Percentiles rank a stretch among this genome's conserved stretches.
Evolutionary conservation across 2,113 vertebrate species (phyloP).

Genomic region (Burhinus bistriatus): DNA sequence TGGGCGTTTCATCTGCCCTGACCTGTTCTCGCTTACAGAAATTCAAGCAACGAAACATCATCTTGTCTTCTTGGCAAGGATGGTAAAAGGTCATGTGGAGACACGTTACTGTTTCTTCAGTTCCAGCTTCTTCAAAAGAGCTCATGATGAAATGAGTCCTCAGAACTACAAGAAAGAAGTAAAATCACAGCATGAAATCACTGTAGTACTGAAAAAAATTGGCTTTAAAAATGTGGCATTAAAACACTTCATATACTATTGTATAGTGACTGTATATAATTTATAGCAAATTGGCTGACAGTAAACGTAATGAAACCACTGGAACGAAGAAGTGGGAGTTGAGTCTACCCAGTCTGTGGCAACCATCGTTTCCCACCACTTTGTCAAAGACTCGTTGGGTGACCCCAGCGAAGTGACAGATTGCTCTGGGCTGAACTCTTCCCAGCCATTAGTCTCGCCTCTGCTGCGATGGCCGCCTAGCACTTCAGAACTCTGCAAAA

Average conservation of each 20-base stretch:
- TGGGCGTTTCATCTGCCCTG: constrained; percentile 73
- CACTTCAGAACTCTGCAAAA: not conserved
- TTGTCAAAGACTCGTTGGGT: not conserved
- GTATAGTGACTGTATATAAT: accelerated
- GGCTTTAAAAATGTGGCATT: not conserved
- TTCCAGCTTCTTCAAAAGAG: constrained; percentile 76
- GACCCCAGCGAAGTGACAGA: too few species aligned
- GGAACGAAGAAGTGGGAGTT: not conserved
- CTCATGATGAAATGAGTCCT: not conserved
- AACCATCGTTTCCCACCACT: not conserved
- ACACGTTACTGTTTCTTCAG: constrained; percentile 82
- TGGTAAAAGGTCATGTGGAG: constrained; percentile 85
- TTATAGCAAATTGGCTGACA: not conserved
- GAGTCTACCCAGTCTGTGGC: not conserved
- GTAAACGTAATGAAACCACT: not conserved
- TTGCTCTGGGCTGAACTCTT: not conserved
- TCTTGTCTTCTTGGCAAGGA: constrained; percentile 71
- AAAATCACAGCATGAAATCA: not conserved
- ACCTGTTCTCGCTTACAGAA: constrained; percentile 59
- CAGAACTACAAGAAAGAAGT: not conserved
- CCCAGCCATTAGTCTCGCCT: accelerated
- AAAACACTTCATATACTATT: too few species aligned
- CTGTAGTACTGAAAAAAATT: accelerated
- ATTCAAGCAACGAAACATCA: constrained; percentile 72
- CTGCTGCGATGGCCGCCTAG: too few species aligned